Base-by-base conservation (phyloP, 2,113 vertebrate genomes). In the Struthidea cinerea region DNA sequence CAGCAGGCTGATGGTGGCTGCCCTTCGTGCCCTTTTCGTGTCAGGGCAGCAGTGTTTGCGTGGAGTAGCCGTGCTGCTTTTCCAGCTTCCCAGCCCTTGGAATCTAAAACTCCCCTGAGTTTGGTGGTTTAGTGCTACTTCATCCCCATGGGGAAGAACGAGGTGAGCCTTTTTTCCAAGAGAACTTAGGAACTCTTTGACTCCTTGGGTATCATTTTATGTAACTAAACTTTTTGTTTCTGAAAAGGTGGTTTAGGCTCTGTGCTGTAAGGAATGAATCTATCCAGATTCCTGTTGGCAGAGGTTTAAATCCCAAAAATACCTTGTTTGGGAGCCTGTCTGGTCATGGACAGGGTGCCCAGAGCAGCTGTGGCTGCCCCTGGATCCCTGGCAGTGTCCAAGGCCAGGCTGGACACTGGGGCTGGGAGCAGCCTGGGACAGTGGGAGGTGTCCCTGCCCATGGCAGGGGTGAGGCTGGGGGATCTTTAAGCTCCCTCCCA, bases 1-100 rank as follows among this genome's bases (percentile, higher is more conserved):
- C 86, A 87, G 27, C 87, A 47, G 46, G 90, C 91, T 55, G 84
- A 15, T 32, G 65, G 93, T 52, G n/a, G n/a, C n/a, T n/a, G n/a
- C n/a, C n/a, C n/a, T 26, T 69, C 81, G 10, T 44, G 95, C 80
- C 21, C 26, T 77, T 95, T 75, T 42, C 80, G 2, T 60, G 71
- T 7, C 33, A 3, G 53, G 24, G 11, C 70, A 16, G 14, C 57
- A 6, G 7, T 49, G 8, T 30, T 76, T 10, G 35, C 73, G 75
- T 15, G 30, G 27, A 20, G 79, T 2, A 47, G 35, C 56, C 57
- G 16, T 4, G 57, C 73, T 89, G 3, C 75, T 16, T 24, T 32
- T 49, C 63, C 85, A 74, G 30, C 57, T 26, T 64, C 69, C 44
- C 41, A 6, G 32, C 16, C n/a, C n/a, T 22, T 49, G 47, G n/a